phyloP scores from a whole-genome alignment of 2,113 vertebrate genomes.

The human region DNA sequence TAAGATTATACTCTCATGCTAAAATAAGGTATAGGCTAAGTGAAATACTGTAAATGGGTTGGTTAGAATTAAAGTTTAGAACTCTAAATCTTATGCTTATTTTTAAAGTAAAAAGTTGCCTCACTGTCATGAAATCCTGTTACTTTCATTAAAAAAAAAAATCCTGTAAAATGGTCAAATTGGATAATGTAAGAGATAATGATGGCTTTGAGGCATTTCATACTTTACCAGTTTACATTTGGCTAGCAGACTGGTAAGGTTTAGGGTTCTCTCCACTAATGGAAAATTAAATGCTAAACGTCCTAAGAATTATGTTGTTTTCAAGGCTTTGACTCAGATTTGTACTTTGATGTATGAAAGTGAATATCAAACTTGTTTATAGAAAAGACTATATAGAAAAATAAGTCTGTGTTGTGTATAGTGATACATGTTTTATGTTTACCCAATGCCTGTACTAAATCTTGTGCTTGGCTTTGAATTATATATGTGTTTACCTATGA shows the following conservation, averaged over 20 bases:
- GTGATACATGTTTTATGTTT: not conserved
- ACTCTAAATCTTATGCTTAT: not conserved
- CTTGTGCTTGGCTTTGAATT: slow-evolving; percentile 54
- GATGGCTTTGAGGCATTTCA: fast-evolving
- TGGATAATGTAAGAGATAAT: fast-evolving
- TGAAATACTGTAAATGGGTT: not conserved
- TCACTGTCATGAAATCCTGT: not conserved
- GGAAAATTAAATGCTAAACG: not conserved
- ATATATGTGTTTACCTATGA: not conserved
- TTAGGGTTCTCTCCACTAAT: not conserved
- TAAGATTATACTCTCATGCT: fast-evolving
- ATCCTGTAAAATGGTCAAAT: not conserved
- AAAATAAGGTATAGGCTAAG: fast-evolving
- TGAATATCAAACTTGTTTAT: not conserved
- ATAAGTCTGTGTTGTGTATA: not conserved
- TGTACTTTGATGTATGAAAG: not conserved
- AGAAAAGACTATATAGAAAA: not conserved
- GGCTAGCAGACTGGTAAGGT: not conserved
- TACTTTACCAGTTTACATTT: not conserved
- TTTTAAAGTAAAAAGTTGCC: not conserved
- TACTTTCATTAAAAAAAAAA: not conserved
- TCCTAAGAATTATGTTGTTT: not conserved
- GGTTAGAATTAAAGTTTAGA: not conserved
- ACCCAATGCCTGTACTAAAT: not conserved
- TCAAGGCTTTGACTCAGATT: slow-evolving; percentile 1